Percentiles rank a stretch among this genome's conserved stretches.
Evolutionary conservation across 2,888 invertebrate species (phyloP).

Genomic region (Cryptophagus acutangulus): DNA sequence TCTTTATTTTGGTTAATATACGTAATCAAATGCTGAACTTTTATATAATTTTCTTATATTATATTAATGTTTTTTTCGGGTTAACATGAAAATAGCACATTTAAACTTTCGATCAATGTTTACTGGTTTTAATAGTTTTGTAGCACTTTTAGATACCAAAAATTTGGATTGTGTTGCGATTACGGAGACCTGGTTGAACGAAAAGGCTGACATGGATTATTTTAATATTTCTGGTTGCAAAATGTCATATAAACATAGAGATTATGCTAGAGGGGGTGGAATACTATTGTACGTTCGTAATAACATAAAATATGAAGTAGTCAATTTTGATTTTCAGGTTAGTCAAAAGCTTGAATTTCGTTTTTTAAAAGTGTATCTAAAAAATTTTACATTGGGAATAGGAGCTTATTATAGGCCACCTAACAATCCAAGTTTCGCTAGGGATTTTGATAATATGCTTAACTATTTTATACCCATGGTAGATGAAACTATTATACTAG

Average conservation of each 20-base stretch:
- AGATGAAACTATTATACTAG: neutral
- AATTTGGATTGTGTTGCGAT: neutral
- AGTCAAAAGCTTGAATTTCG: neutral
- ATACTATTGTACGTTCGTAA: neutral
- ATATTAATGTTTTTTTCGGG: too few relatives aligned
- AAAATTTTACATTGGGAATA: neutral
- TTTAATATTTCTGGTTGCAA: neutral
- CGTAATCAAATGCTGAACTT: too few relatives aligned
- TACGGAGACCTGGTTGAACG: neutral
- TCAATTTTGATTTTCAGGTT: neutral
- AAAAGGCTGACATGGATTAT: neutral
- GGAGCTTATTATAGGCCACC: slow-evolving; percentile 1
- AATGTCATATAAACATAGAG: neutral
- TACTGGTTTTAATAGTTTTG: neutral
- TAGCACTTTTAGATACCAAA: neutral
- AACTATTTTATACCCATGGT: neutral
- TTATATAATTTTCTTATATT: too few relatives aligned
- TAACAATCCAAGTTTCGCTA: neutral
- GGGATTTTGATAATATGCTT: neutral
- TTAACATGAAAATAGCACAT: slow-evolving; percentile 2
- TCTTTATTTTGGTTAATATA: too few relatives aligned
- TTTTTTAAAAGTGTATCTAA: neutral
- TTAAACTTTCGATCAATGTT: neutral
- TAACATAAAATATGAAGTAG: neutral
- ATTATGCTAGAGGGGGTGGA: neutral